Conservation (phyloP, 2,797 vertebrate species). For the Prunella strophiata region DNA sequence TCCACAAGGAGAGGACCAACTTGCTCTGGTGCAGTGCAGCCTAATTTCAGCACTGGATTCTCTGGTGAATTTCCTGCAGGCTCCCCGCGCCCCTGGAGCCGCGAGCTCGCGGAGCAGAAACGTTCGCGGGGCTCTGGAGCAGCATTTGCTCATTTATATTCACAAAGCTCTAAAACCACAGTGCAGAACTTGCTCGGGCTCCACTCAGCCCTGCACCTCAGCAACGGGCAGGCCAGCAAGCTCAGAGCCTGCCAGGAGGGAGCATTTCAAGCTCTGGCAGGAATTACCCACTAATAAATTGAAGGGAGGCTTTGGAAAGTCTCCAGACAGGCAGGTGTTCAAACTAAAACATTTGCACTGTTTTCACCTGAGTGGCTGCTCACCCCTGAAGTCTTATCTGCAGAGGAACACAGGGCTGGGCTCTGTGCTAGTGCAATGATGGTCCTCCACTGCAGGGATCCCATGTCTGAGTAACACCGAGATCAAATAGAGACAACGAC, state of each 20-base stretch:
- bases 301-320: slow-evolving; percentile 33
- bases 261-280: slow-evolving; percentile 33
- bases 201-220: neutral
- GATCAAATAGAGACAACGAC: neutral
- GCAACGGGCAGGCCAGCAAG: neutral
- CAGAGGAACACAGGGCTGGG: accelerated
- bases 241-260: neutral
- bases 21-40: neutral
- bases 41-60: neutral
- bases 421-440: neutral
- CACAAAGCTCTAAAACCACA: neutral
- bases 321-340: slow-evolving; percentile 56
- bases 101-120: neutral
- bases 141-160: neutral
- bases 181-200: neutral
- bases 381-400: neutral
- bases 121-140: neutral
- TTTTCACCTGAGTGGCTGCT: neutral
- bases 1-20: slow-evolving; percentile 26
- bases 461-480: neutral
- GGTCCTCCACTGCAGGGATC: neutral
- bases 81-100: neutral
- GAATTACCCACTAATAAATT: slow-evolving; percentile 20
- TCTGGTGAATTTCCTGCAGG: neutral
- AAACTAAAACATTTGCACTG: neutral